phyloP scores from a whole-genome alignment of 1,140 invertebrate genomes.

The Globodera ellingtonae region DNA sequence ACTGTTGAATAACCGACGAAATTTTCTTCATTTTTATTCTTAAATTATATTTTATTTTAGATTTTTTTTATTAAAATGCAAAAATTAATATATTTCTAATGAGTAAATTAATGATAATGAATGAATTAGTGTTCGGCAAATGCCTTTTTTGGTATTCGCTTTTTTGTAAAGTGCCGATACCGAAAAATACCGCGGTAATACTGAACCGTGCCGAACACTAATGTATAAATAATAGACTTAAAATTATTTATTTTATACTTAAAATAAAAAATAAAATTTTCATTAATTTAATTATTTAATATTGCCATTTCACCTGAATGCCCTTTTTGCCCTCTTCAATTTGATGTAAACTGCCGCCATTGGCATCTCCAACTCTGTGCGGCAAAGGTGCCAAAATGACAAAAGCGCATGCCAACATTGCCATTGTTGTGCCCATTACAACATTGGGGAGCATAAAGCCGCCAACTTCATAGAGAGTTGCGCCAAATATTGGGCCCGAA shows the following conservation, averaged over 20 bases:
- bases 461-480: slow-evolving; percentile 14
- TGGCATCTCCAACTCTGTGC: background rate
- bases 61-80: too few relatives aligned
- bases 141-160: too few relatives aligned
- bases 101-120: too few relatives aligned
- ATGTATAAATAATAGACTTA: too few relatives aligned
- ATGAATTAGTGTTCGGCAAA: too few relatives aligned
- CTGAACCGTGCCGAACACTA: too few relatives aligned
- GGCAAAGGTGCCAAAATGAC: background rate
- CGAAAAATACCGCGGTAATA: too few relatives aligned
- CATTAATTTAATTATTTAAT: too few relatives aligned
- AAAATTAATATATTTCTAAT: too few relatives aligned
- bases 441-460: slow-evolving; percentile 27
- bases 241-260: too few relatives aligned
- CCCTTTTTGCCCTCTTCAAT: slow-evolving; percentile 3
- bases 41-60: background rate
- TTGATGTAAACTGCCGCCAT: background rate
- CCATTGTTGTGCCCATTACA: slow-evolving; percentile 20
- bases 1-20: background rate
- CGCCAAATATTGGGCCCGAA: slow-evolving; percentile 19
- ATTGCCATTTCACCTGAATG: background rate
- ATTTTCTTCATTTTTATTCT: background rate
- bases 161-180: background rate
- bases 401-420: slow-evolving; percentile 11
- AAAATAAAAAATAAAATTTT: too few relatives aligned